phyloP scores from a whole-genome alignment of 2,113 vertebrate species.

The Nothocercus julius region DNA sequence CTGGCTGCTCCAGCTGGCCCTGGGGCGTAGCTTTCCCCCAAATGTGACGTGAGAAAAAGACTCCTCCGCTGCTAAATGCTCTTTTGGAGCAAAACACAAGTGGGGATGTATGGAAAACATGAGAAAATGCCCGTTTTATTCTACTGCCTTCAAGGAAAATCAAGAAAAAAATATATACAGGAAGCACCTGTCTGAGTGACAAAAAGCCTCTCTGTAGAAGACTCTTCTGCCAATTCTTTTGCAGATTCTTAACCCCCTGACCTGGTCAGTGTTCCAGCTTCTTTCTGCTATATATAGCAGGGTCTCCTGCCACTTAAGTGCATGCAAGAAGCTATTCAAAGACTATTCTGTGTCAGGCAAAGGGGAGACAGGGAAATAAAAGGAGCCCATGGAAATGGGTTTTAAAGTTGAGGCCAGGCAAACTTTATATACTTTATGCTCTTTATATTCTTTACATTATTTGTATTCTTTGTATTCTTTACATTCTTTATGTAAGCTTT shows the following conservation, averaged over 20 bases:
- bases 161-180: not conserved
- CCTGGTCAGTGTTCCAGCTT: not conserved
- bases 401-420: not conserved
- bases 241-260: not conserved
- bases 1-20: slow-evolving; percentile 14
- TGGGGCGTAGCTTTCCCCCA: not conserved
- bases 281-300: not conserved
- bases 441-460: no score
- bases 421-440: not conserved
- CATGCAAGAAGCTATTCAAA: not conserved
- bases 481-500: not conserved
- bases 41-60: not conserved
- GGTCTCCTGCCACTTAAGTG: not conserved
- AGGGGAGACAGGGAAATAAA: not conserved
- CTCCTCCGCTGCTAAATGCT: not conserved
- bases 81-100: not conserved
- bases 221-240: not conserved
- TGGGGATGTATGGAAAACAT: not conserved
- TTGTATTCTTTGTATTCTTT: no score
- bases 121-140: not conserved
- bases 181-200: not conserved
- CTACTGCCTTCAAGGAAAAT: not conserved
- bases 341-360: not conserved
- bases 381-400: not conserved
- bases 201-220: not conserved